Evolutionary conservation across 2,113 vertebrate species (phyloP).

Genomic region (Lamprotornis superbus): DNA sequence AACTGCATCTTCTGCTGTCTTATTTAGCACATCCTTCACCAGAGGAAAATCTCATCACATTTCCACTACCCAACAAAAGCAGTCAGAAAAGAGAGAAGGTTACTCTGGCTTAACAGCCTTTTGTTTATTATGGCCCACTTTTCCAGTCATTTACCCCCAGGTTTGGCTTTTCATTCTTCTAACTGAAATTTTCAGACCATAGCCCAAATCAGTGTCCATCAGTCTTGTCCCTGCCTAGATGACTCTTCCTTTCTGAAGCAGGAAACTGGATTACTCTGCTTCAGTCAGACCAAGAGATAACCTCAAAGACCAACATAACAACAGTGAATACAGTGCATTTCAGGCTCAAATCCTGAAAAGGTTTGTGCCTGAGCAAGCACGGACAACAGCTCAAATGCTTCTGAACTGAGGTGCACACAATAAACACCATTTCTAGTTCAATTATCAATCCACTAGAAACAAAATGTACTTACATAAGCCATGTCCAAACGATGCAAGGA

Average conservation of each 20-base stretch:
- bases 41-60: not conserved
- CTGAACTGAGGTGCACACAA: not conserved
- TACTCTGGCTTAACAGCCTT: not conserved
- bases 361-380: not conserved
- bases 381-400: not conserved
- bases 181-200: not conserved
- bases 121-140: not conserved
- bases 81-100: not conserved
- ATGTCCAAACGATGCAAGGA: not conserved
- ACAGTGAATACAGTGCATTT: rapidly evolving
- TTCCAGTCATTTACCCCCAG: not conserved
- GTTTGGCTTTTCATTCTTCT: not conserved
- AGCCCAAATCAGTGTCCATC: not conserved
- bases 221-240: not conserved
- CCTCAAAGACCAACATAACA: not conserved
- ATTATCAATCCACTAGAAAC: not conserved
- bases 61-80: not conserved
- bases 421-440: not conserved
- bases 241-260: not conserved
- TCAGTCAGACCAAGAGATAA: not conserved
- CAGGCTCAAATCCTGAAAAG: not conserved
- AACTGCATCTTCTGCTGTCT: not conserved
- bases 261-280: not conserved
- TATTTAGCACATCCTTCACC: not conserved
- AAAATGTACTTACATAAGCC: not conserved